These are phyloP conservation scores for Pampus argenteus DNA, from an alignment of 2,797 vertebrate species.

Conservation along the genomic window DNA sequence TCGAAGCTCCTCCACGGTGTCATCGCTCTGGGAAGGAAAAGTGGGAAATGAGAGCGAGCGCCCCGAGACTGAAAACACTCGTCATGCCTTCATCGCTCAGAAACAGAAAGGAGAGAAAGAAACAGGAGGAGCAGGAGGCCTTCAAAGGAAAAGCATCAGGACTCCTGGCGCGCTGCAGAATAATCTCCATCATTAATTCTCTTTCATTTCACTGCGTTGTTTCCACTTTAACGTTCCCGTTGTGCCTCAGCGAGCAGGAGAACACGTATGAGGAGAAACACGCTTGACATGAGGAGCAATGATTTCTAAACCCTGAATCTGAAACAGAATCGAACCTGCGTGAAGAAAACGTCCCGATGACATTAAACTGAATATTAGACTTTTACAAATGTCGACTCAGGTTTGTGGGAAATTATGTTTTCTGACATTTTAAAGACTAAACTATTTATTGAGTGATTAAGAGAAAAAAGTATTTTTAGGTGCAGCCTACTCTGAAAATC, in stretches of 20 bases:
- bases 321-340: too few species aligned
- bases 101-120: background rate
- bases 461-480: too few species aligned
- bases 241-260: conserved; percentile 10
- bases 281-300: too few species aligned
- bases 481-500: too few species aligned
- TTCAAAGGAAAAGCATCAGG: conserved; percentile 15
- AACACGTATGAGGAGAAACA: too few species aligned
- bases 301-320: too few species aligned
- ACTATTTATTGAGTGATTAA: too few species aligned
- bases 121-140: background rate
- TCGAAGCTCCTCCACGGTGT: background rate
- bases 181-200: conserved; percentile 32
- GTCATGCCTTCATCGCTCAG: conserved; percentile 9
- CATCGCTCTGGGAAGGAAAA: conserved; percentile 39
- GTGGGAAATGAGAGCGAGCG: conserved; percentile 48
- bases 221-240: background rate
- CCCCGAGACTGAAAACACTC: conserved; percentile 34
- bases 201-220: conserved; percentile 27
- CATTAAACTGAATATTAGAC: too few species aligned
- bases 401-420: too few species aligned
- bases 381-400: too few species aligned
- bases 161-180: conserved; percentile 28
- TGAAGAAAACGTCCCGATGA: too few species aligned
- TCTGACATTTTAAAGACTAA: too few species aligned